Conservation (phyloP, 2,888 invertebrate genomes). For the Rhagonycha lutea region DNA sequence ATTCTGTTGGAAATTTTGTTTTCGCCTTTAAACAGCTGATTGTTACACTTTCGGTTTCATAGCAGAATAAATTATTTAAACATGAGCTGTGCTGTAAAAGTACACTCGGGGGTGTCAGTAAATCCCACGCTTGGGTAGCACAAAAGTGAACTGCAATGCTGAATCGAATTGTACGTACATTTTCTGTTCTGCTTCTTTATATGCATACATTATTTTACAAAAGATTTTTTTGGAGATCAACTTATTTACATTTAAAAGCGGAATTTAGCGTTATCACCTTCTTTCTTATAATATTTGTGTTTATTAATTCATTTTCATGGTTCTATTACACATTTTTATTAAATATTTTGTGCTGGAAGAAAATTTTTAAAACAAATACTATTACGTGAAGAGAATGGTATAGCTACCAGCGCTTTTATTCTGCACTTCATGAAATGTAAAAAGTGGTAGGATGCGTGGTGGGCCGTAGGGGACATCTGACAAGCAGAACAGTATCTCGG, state of each 20-base stretch:
- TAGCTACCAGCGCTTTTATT: conserved; percentile 14
- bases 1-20: not conserved
- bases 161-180: conserved; percentile 30
- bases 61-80: conserved; percentile 54
- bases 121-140: conserved; percentile 43
- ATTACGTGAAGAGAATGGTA: not conserved
- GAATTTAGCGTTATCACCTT: not conserved
- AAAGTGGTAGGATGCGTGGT: conserved; percentile 35
- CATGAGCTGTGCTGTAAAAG: conserved; percentile 53
- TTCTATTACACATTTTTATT: not conserved
- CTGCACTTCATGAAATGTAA: conserved; percentile 27
- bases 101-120: conserved; percentile 50
- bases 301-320: not conserved
- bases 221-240: conserved; percentile 2
- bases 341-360: not conserved
- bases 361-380: conserved; percentile 5
- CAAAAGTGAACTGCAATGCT: conserved; percentile 35
- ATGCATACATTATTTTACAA: conserved; percentile 1
- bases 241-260: not conserved
- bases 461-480: conserved; percentile 39
- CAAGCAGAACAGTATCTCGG: conserved; percentile 38
- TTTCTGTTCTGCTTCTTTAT: conserved; percentile 14
- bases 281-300: not conserved
- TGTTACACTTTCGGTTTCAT: conserved; percentile 51
- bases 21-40: conserved; percentile 42